A percentile compares a stretch with the other conserved stretches of the same genome.
These are phyloP conservation scores for Polyploca ridens DNA, from an alignment of 2,888 invertebrate species.

Conservation along the genomic window DNA sequence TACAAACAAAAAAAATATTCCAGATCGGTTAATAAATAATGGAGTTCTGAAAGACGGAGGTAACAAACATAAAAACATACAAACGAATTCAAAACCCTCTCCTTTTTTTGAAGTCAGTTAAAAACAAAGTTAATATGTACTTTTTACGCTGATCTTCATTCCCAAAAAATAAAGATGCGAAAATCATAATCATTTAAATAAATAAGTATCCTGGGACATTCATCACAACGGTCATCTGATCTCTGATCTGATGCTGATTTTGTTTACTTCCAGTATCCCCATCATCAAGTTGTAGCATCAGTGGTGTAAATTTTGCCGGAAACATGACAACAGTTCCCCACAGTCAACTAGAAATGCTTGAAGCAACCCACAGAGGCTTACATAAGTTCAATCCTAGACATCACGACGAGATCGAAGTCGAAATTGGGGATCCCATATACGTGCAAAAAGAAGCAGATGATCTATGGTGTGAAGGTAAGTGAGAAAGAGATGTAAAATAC, in stretches of 20 bases:
- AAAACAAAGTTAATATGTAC: too few species aligned
- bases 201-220: too few species aligned
- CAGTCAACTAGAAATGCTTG: slow-evolving; percentile 92
- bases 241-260: too few species aligned
- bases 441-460: slow-evolving; percentile 98
- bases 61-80: too few species aligned
- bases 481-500: background rate
- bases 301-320: slow-evolving; percentile 84
- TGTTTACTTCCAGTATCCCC: slow-evolving; percentile 81
- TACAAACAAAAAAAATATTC: too few species aligned
- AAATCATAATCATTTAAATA: background rate
- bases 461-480: slow-evolving; percentile 97
- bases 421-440: slow-evolving; percentile 98
- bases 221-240: too few species aligned
- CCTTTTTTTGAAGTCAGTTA: too few species aligned
- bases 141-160: background rate
- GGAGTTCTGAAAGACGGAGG: too few species aligned
- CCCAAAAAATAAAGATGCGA: background rate
- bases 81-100: too few species aligned
- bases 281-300: slow-evolving; percentile 83
- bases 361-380: slow-evolving; percentile 97
- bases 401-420: slow-evolving; percentile 97
- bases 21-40: too few species aligned
- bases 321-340: slow-evolving; percentile 90
- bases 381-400: slow-evolving; percentile 98